phyloP scores from a whole-genome alignment of 2,113 vertebrate species.

The Picathartes gymnocephalus region DNA sequence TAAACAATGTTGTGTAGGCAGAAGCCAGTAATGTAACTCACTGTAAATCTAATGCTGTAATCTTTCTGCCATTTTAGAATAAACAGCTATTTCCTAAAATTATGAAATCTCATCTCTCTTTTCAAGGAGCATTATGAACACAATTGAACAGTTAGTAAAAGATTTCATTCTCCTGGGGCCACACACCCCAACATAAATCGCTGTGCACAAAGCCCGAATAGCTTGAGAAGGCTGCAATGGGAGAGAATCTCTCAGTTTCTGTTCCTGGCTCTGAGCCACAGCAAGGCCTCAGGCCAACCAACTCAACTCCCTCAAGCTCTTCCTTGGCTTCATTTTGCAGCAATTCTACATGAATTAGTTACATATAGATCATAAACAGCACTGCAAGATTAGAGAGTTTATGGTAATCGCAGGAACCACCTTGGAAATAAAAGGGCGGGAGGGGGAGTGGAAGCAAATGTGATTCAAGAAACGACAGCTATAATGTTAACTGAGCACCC shows the following conservation, averaged over 20 bases:
- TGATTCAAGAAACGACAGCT: neutral
- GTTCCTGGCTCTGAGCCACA: neutral
- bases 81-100: constrained; percentile 73
- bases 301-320: neutral
- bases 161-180: neutral
- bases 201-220: neutral
- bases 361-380: neutral
- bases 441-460: neutral
- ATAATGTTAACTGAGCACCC: neutral
- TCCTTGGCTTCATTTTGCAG: neutral
- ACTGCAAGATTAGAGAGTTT: neutral
- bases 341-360: neutral
- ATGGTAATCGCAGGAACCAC: neutral
- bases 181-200: neutral
- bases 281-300: neutral
- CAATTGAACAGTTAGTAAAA: neutral
- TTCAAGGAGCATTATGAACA: constrained; percentile 50
- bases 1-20: neutral
- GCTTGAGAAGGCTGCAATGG: neutral
- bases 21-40: constrained; percentile 29
- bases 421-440: neutral
- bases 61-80: constrained; percentile 56
- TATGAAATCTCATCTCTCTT: constrained; percentile 30
- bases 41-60: constrained; percentile 49
- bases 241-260: neutral